Conservation (phyloP, 2,113 vertebrate species). For the Chloroceryle aenea region DNA sequence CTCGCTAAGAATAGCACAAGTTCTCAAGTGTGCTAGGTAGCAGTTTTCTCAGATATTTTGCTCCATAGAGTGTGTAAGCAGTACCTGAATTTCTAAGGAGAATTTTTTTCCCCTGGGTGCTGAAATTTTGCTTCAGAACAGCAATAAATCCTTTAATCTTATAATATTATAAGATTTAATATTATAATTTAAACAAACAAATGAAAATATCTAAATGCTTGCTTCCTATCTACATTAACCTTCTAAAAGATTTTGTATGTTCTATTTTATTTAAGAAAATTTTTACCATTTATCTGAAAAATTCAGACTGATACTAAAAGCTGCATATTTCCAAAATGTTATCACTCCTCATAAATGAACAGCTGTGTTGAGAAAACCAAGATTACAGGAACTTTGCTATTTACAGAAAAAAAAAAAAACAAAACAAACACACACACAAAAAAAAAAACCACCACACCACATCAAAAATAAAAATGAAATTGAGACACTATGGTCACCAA, state of each 20-base stretch:
- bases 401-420: not conserved
- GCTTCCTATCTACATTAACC: conserved; percentile 9
- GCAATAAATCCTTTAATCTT: conserved; percentile 18
- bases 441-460: not conserved
- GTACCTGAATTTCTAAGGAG: not conserved
- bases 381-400: not conserved
- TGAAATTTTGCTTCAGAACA: not conserved
- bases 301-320: conserved; percentile 38
- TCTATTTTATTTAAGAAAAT: not conserved
- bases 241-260: conserved; percentile 13
- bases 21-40: not conserved
- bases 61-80: not conserved
- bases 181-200: not conserved
- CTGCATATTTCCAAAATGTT: not conserved
- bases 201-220: not conserved
- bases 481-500: not conserved
- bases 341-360: not conserved
- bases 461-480: not conserved
- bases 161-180: not conserved
- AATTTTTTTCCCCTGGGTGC: not conserved
- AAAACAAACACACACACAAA: too few relatives aligned
- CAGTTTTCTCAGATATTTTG: not conserved
- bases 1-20: not conserved
- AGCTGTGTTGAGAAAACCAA: not conserved
- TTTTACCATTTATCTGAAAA: conserved; percentile 2